Percentiles rank a stretch among this genome's conserved stretches.
These are phyloP conservation scores for Troides aeacus DNA, from an alignment of 2,888 invertebrate genomes.

Conservation along the genomic window DNA sequence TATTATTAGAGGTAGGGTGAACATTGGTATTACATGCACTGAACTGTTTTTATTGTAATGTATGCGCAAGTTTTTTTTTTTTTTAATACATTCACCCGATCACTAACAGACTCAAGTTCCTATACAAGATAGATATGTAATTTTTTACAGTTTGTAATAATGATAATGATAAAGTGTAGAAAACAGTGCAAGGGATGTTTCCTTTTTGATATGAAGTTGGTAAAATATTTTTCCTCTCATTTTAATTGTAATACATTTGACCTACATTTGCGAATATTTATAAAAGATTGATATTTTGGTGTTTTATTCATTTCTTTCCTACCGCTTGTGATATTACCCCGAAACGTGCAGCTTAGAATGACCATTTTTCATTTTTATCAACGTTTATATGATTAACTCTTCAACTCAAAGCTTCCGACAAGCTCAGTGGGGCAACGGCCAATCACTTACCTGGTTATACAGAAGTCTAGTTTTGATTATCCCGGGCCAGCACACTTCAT, in stretches of 20 bases:
- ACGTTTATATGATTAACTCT: not conserved
- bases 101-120: conserved; percentile 65
- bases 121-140: conserved; percentile 58
- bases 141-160: conserved; percentile 56
- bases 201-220: conserved; percentile 78
- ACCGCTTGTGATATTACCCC: not conserved
- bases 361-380: not conserved
- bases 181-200: conserved; percentile 72
- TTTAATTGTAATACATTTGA: conserved; percentile 79
- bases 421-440: too few species aligned
- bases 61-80: conserved; percentile 25
- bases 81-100: conserved; percentile 45
- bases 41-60: conserved; percentile 23
- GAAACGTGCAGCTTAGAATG: not conserved
- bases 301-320: conserved; percentile 55
- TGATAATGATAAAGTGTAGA: conserved; percentile 76
- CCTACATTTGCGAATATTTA: conserved; percentile 80
- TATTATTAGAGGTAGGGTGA: conserved; percentile 52
- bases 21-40: conserved; percentile 34
- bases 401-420: too few species aligned
- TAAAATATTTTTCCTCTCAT: conserved; percentile 75
- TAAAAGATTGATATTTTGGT: conserved; percentile 71
- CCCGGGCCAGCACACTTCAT: too few species aligned
- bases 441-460: too few species aligned
- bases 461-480: too few species aligned